Base-by-base conservation (phyloP, 2,113 vertebrate genomes). In the western clawed frog (Xenopus tropicalis) region DNA sequence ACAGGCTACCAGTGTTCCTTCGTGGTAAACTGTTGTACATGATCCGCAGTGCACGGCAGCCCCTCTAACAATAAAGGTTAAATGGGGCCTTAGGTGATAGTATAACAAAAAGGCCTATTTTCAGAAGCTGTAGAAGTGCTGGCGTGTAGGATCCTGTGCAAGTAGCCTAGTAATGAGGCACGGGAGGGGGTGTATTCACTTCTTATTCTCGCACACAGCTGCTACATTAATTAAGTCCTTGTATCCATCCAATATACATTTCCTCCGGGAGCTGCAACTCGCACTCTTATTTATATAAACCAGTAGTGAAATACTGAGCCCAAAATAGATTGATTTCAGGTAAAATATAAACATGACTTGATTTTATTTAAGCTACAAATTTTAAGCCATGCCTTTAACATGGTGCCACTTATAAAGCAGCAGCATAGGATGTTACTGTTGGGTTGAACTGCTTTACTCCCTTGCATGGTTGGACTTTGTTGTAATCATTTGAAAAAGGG, bases 161-260 rank as follows among this genome's bases (percentile, higher is more conserved):
- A 22, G 21, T 66, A 63, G 23, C 59, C 71, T 24, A 20, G 16
- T 66, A 66, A 66, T 73, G 58, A 63, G n/a, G n/a, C n/a, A n/a
- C n/a, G 42, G 43, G 42, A 58, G 20, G 37, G 43, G 29, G 29
- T 37, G 61, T 48, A 66, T 66, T 65, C 56, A 21, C 56, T 17
- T 56, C 44, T 23, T 57, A 37, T 17, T 17, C 19, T 25, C 9
- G 21, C 23, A 64, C 24, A 14, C 46, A 14, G 12, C 16, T 14
- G 46, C 16, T 48, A 11, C 3, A 48, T 48, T 1, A 48, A 48
- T 64, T 48, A 64, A 43, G 71, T 66, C 71, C 51, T 65, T 20
- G 62, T 66, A 46, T 62, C 61, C 51, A 56, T 23, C 24, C 70
- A 72, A 44, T 13, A 48, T 48, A 48, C 12, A 48, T 48, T 44